phyloP scores from a whole-genome alignment of 2,797 vertebrate genomes.

The Esox masquinongy region DNA sequence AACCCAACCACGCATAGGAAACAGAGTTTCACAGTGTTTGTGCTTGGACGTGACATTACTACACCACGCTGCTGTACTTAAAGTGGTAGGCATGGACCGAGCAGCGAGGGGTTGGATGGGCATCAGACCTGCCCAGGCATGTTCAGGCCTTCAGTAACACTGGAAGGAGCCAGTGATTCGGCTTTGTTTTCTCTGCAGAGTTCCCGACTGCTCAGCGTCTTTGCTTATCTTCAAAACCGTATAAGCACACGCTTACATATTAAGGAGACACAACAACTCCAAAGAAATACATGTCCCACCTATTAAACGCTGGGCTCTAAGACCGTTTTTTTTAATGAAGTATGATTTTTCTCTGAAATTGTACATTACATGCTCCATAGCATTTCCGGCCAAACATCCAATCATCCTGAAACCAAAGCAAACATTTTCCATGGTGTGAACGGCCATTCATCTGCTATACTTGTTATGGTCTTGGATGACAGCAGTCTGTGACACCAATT shows the following conservation, averaged over 20 bases:
- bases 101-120: not conserved
- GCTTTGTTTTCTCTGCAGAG: too few species aligned
- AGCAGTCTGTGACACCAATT: not conserved
- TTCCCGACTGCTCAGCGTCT: not conserved
- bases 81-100: conserved; percentile 3
- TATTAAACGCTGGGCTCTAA: too few species aligned
- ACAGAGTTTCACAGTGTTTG: conserved; percentile 24
- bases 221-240: not conserved
- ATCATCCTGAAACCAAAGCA: conserved; percentile 43
- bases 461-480: not conserved
- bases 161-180: conserved; percentile 16
- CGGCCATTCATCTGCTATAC: not conserved
- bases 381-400: conserved; percentile 18
- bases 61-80: conserved; percentile 23
- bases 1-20: conserved; percentile 21
- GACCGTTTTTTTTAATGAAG: too few species aligned
- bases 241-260: conserved; percentile 26
- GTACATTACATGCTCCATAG: conserved; percentile 19
- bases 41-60: conserved; percentile 13
- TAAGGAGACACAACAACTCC: not conserved
- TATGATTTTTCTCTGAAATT: not conserved
- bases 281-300: not conserved
- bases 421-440: conserved; percentile 26
- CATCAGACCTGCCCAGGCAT: conserved; percentile 53
- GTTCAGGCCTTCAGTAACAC: conserved; percentile 36